Base-by-base conservation (phyloP, 2,888 invertebrate species). In the Amphimallon solstitiale region DNA sequence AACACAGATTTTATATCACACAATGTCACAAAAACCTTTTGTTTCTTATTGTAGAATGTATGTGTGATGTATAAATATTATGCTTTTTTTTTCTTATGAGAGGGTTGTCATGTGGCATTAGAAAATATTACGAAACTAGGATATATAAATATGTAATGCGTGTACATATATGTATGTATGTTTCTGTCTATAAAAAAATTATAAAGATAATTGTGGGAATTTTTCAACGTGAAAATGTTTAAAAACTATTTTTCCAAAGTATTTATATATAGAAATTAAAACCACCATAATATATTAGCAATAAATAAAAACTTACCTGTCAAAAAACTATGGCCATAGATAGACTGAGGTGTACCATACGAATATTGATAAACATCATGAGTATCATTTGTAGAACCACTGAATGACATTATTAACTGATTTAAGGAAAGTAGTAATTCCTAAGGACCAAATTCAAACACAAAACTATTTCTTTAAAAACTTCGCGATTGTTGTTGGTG, bases 331-430 rank as follows among this genome's bases (percentile, higher is more conserved):
- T 80, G 78, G 35, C 70, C 71, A 65, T 78, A 79, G 48, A 70
- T 71, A 23, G 71, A 71, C 65, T 78, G 77, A 37, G 72, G 76
- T 46, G 73, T 69, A 60, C 76, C 73, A 71, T 80, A 80, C 12
- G 75, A 69, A 68, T 77, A 80, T 62, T 80, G 80, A 67, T 76
- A 80, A 60, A 77, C 73, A 67, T 80, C 80, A 67, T 77, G 77
- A 35, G 75, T 73, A 68, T 80, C 76, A 62, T 72, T 75, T 10
- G 76, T 74, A 10, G 79, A 78, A 71, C 74, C 77, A 40, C 76
- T 75, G 64, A 78, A 80, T 45, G 80, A 77, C 80, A 79, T 80
- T 17, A n/a, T 65, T 70, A 2, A 19, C 15, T 5, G 10, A 37
- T 37, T 10, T 7, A 9, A 14, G 35, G 17, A 34, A 45, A 46